Base-by-base conservation (phyloP, 2,888 invertebrate species). In the Lathronympha strigana region DNA sequence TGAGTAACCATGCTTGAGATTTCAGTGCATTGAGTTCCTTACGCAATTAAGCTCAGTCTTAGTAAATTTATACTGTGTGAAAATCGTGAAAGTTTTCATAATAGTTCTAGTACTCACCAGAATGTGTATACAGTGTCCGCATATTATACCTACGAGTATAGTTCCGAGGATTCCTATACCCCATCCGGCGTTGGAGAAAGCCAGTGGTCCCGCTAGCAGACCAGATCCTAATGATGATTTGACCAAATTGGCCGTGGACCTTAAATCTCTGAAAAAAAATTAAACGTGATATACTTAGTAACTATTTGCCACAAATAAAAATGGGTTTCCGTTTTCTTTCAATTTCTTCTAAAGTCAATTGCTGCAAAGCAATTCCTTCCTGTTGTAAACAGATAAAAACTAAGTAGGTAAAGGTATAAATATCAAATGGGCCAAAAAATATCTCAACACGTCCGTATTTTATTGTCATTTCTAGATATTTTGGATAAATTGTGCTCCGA, bases 181-280 rank as follows among this genome's bases (percentile, higher is more conserved):
- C 74, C 96, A 90, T 66, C 96, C 96, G 55, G 95, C 92, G 78
- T 95, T 94, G 36, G 93, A 93, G 73, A 95, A 94, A 0, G 95
- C 95, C 28, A 94, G 82, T 0, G 96, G 95, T 77, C 96, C 94
- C 0, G 96, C 95, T 15, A 96, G 84, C 53, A 96, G 90, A 0
- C 96, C 96, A 0, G 95, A 96, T 0, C 97, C 96, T 51, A 96
- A 86, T 0, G 92, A 92, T 0, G 92, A 78, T 70, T 92, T 92
- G 55, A 92, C 88, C 17, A 92, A 71, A 70, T 92, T 92, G 0
- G 92, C 88, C 19, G 89, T 82, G 0, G 92, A 87, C 67, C 90
- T 76, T 51, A 88, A 19, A 61, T 92, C 86, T 51, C 92, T 92
- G 81, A 19, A 86, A 87, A 60, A 43, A 61, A 47, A 11, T 23